phyloP scores from a whole-genome alignment of 1,140 invertebrate species.

The Lordiphosa mommai region DNA sequence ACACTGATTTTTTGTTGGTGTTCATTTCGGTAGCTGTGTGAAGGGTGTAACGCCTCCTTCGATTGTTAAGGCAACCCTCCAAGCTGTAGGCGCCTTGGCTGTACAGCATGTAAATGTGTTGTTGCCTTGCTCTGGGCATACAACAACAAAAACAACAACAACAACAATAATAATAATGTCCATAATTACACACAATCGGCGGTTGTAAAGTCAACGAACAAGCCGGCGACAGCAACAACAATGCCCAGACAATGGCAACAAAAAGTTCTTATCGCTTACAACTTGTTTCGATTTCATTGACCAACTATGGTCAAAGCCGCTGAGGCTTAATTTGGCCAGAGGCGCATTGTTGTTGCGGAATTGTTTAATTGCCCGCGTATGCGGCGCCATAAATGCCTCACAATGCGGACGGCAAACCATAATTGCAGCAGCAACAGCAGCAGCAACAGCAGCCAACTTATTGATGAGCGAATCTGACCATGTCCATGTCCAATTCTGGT shows the following conservation, averaged over 20 bases:
- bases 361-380: constrained; percentile 73
- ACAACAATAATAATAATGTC: constrained; percentile 24
- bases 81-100: constrained; percentile 33
- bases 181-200: constrained; percentile 12
- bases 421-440: constrained; percentile 30
- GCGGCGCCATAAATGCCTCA: constrained; percentile 71
- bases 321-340: constrained; percentile 63
- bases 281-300: constrained; percentile 75
- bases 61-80: too few species aligned
- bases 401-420: constrained; percentile 45
- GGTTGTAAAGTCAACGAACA: constrained; percentile 14
- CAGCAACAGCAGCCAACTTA: constrained; percentile 25
- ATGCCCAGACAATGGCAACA: constrained; percentile 19
- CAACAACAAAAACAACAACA: constrained; percentile 13
- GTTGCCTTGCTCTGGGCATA: constrained; percentile 29
- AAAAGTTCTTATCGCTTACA: constrained; percentile 69
- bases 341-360: constrained; percentile 63
- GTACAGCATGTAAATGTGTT: constrained; percentile 43
- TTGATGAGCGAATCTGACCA: constrained; percentile 34
- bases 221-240: constrained; percentile 14
- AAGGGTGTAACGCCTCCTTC: constrained; percentile 32
- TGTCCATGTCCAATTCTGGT: constrained; percentile 30
- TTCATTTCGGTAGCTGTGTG: constrained; percentile 53
- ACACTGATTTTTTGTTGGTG: constrained; percentile 23
- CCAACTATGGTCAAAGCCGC: constrained; percentile 59